Percentiles rank a stretch among this genome's conserved stretches.
Conservation (phyloP, 2,797 vertebrate species). For the Sebastes oblongus region DNA sequence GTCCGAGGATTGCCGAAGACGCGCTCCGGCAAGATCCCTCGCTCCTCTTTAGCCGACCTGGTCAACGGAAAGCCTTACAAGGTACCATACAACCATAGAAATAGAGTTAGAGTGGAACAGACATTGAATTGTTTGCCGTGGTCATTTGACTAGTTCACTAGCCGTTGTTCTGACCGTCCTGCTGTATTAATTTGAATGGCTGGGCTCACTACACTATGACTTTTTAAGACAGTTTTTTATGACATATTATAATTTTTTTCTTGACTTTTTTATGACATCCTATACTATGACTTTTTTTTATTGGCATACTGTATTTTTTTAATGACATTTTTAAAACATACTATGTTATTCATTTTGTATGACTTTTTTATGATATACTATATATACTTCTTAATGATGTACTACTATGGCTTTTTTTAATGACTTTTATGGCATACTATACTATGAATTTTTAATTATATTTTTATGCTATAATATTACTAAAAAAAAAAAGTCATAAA, state of each 20-base stretch:
- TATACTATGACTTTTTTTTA: neutral
- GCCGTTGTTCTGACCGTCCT: neutral
- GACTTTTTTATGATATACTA: neutral
- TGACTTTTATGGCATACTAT: neutral
- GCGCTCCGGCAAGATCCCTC: conserved; percentile 95
- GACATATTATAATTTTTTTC: neutral
- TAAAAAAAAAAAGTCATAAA: too few species aligned
- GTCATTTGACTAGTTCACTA: neutral
- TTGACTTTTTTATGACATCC: neutral
- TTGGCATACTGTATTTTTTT: neutral
- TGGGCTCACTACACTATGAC: neutral
- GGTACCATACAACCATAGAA: conserved; percentile 67
- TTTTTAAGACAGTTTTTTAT: neutral
- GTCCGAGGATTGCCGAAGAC: conserved; percentile 92
- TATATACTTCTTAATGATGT: fast-evolving
- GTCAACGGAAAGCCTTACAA: conserved; percentile 91
- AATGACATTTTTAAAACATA: neutral
- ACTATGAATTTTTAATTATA: too few species aligned
- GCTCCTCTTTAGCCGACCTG: conserved; percentile 87
- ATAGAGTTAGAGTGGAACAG: neutral
- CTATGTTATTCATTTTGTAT: neutral
- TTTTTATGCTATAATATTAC: too few species aligned
- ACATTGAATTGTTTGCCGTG: neutral
- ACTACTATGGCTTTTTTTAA: neutral
- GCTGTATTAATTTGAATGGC: neutral